phyloP scores from a whole-genome alignment of 2,888 invertebrate species.

The Spisula solida region DNA sequence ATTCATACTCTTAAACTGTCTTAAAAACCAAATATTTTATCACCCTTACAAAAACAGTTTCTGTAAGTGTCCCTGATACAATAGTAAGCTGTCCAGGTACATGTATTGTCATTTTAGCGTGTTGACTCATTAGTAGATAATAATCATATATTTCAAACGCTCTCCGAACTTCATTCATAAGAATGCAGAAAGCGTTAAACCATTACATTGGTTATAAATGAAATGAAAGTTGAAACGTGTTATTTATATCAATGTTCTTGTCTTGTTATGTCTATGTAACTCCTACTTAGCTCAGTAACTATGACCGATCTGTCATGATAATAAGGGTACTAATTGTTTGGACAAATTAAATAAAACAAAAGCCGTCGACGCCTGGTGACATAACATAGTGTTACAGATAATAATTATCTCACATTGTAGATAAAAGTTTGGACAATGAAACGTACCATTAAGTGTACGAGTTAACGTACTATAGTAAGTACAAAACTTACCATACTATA shows the following conservation, averaged over 20 bases:
- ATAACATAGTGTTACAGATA: conserved; percentile 21
- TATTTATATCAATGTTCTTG: not conserved
- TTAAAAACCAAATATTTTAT: not conserved
- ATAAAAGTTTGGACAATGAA: not conserved
- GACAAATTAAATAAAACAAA: conserved; percentile 48
- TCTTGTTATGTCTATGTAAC: not conserved
- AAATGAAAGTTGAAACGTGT: conserved; percentile 18
- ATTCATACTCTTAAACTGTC: not conserved
- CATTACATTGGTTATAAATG: conserved; percentile 1
- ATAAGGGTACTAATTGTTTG: conserved; percentile 32
- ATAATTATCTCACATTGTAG: not conserved
- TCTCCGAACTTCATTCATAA: conserved; percentile 12
- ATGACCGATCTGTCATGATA: conserved; percentile 37
- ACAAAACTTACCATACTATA: not conserved
- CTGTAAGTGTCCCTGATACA: not conserved
- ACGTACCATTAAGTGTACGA: conserved; percentile 8
- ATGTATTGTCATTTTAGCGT: not conserved
- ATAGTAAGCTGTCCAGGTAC: too few species aligned
- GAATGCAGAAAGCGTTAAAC: conserved; percentile 33
- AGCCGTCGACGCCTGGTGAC: conserved; percentile 28
- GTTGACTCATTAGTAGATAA: conserved; percentile 25
- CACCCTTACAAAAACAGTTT: not conserved
- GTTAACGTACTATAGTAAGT: not conserved
- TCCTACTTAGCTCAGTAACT: not conserved
- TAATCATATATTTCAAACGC: not conserved